Evolutionary conservation across 2,888 invertebrate genomes (phyloP).

Genomic region (Ormia ochracea): DNA sequence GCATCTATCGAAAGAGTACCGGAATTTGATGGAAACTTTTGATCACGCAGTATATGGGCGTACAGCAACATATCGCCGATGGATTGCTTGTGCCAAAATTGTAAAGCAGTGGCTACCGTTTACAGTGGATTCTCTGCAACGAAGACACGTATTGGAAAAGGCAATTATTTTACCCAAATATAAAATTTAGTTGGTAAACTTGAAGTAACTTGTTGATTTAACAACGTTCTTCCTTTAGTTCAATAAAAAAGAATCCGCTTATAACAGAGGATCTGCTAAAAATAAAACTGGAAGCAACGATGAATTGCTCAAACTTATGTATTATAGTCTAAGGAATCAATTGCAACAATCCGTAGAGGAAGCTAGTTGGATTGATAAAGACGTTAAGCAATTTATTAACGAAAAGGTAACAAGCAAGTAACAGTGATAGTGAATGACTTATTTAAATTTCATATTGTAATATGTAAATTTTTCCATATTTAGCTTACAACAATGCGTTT

Average conservation of each 20-base stretch:
- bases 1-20: slow-evolving; percentile 74
- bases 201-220: background rate
- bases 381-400: slow-evolving; percentile 70
- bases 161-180: slow-evolving; percentile 41
- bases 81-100: slow-evolving; percentile 75
- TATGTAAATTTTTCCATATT: background rate
- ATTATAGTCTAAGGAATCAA: slow-evolving; percentile 73
- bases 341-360: slow-evolving; percentile 71
- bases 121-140: slow-evolving; percentile 74
- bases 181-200: background rate
- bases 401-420: slow-evolving; percentile 71
- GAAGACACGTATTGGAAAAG: slow-evolving; percentile 67
- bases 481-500: slow-evolving; percentile 73
- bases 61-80: slow-evolving; percentile 73
- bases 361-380: slow-evolving; percentile 72
- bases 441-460: too few species aligned
- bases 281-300: slow-evolving; percentile 73
- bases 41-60: slow-evolving; percentile 73
- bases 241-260: background rate
- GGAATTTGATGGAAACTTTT: slow-evolving; percentile 72
- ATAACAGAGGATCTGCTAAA: slow-evolving; percentile 1
- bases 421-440: background rate
- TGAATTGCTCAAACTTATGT: slow-evolving; percentile 74
- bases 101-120: slow-evolving; percentile 75
- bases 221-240: background rate